Conservation (phyloP, 2,113 vertebrate species). For the Tragulus kanchil region DNA sequence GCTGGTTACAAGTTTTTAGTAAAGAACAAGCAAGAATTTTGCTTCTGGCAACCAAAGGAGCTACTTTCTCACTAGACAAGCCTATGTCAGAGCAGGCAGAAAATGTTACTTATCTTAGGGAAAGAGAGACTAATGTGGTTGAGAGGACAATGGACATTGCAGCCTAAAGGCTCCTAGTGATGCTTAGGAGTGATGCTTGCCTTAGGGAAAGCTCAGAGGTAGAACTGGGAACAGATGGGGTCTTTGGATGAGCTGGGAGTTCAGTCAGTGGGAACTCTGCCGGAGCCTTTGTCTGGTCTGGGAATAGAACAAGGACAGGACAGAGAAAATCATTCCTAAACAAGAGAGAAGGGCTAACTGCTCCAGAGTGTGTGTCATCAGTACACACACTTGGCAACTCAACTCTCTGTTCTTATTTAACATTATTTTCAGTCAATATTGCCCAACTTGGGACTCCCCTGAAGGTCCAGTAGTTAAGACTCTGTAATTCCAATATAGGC, state of each 20-base stretch:
- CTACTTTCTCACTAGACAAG: background rate
- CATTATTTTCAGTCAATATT: background rate
- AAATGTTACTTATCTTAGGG: background rate
- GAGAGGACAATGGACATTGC: background rate
- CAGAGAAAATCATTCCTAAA: background rate
- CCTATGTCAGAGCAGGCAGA: background rate
- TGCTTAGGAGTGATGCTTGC: background rate
- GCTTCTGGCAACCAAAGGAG: background rate
- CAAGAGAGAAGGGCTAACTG: background rate
- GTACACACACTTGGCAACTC: background rate
- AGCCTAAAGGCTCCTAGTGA: background rate
- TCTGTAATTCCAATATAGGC: too few relatives aligned
- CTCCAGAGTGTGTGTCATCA: background rate
- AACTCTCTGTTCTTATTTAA: background rate
- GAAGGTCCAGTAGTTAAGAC: too few relatives aligned
- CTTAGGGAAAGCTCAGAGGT: background rate
- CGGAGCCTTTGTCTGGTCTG: background rate
- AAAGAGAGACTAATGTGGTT: background rate
- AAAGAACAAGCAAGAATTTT: conserved; percentile 17
- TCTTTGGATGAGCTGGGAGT: background rate
- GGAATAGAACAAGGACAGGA: background rate
- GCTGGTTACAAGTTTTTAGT: background rate
- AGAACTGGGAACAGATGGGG: background rate
- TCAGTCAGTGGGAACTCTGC: background rate
- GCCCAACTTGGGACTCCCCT: background rate